These are phyloP conservation scores for Sphaeridia pumilis DNA, from an alignment of 2,888 invertebrate species.

Conservation along the genomic window DNA sequence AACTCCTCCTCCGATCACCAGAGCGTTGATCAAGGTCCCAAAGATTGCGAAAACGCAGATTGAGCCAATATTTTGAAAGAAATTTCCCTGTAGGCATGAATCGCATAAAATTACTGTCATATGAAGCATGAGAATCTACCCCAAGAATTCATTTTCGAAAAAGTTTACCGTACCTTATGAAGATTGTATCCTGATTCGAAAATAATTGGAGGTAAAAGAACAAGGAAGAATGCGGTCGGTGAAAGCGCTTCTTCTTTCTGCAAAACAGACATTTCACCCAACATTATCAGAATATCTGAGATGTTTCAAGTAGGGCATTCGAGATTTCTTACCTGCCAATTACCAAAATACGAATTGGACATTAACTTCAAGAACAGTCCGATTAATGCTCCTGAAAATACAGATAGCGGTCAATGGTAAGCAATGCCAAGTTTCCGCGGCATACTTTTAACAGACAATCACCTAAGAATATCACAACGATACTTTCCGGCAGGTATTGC, in stretches of 20 bases:
- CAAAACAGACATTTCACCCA: too few species aligned
- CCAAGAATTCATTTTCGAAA: too few species aligned
- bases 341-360: conserved; percentile 76
- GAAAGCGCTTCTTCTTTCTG: conserved; percentile 94
- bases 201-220: conserved; percentile 93
- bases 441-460: too few species aligned
- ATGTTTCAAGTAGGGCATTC: too few species aligned
- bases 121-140: too few species aligned
- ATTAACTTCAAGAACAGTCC: conserved; percentile 81
- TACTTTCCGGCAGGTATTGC: conserved; percentile 93
- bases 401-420: neutral
- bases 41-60: conserved; percentile 95
- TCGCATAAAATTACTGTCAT: too few species aligned
- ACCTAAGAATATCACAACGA: conserved; percentile 84
- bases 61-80: conserved; percentile 91
- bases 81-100: conserved; percentile 44
- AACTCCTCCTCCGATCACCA: conserved; percentile 91
- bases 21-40: conserved; percentile 92
- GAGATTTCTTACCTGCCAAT: conserved; percentile 70
- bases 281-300: too few species aligned
- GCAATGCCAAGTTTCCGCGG: too few species aligned
- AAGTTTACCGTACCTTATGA: conserved; percentile 85
- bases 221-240: conserved; percentile 94
- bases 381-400: conserved; percentile 62
- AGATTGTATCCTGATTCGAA: conserved; percentile 99